phyloP scores from a whole-genome alignment of 1,140 invertebrate species.

The Euwallacea fornicatus region DNA sequence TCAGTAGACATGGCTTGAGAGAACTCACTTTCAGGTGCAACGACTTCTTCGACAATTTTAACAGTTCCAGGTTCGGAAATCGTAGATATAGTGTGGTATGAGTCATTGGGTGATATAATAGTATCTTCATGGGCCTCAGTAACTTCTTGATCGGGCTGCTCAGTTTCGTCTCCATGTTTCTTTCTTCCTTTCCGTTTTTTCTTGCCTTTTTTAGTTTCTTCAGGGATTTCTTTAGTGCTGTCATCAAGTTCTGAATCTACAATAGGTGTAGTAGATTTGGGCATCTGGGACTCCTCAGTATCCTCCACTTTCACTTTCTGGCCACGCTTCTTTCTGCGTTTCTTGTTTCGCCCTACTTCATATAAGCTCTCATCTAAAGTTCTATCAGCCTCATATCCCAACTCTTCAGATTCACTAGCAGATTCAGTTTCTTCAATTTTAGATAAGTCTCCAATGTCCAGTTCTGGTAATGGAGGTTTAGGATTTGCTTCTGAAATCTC shows the following conservation, averaged over 20 bases:
- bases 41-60: slow-evolving; percentile 66
- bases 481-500: background rate
- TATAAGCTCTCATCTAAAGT: slow-evolving; percentile 59
- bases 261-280: slow-evolving; percentile 50
- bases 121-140: slow-evolving; percentile 49
- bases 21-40: slow-evolving; percentile 55
- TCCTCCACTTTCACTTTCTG: slow-evolving; percentile 56
- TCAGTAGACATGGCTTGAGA: slow-evolving; percentile 54
- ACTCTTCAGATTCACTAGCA: slow-evolving; percentile 55
- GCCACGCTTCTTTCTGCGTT: slow-evolving; percentile 57
- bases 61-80: slow-evolving; percentile 60
- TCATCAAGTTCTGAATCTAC: slow-evolving; percentile 47
- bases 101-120: slow-evolving; percentile 55
- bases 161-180: slow-evolving; percentile 37
- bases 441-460: background rate
- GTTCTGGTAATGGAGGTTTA: background rate
- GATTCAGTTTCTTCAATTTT: slow-evolving; percentile 54
- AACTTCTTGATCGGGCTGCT: slow-evolving; percentile 14
- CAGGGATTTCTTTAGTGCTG: slow-evolving; percentile 48
- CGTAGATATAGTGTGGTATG: slow-evolving; percentile 60
- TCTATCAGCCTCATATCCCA: slow-evolving; percentile 62
- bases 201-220: slow-evolving; percentile 19
- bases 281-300: slow-evolving; percentile 53
- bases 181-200: slow-evolving; percentile 18
- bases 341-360: slow-evolving; percentile 50